phyloP scores from a whole-genome alignment of 2,113 vertebrate genomes.

The Dipodomys stephensi region DNA sequence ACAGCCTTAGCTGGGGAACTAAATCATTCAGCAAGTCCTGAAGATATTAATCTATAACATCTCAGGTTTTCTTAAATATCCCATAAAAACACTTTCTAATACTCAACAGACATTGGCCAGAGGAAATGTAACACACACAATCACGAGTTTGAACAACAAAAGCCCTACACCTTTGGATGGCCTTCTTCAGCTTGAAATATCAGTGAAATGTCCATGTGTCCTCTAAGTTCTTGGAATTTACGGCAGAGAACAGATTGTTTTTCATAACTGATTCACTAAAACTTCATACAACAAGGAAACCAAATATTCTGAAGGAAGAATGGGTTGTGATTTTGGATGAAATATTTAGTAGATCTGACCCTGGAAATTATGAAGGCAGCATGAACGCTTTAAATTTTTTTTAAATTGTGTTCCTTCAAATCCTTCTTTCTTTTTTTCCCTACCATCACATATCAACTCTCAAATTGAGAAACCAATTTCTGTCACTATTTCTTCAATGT shows the following conservation, averaged over 20 bases:
- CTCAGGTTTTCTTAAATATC: background rate
- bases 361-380: background rate
- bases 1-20: background rate
- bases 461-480: slow-evolving; percentile 65
- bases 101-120: background rate
- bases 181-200: slow-evolving; percentile 2
- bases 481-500: slow-evolving; percentile 72
- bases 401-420: background rate
- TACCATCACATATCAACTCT: slow-evolving; percentile 30
- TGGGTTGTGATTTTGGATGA: background rate
- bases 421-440: slow-evolving; percentile 15
- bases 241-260: background rate
- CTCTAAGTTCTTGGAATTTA: slow-evolving; percentile 37
- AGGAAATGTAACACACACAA: background rate
- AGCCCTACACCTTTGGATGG: background rate
- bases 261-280: background rate
- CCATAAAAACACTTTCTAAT: background rate
- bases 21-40: background rate
- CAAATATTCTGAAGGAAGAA: slow-evolving; percentile 4
- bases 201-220: background rate
- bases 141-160: background rate
- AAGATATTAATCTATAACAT: background rate
- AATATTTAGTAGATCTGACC: background rate
- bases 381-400: background rate
- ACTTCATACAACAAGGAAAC: background rate